Percentiles rank a stretch among this genome's conserved stretches.
phyloP scores from a whole-genome alignment of 2,797 vertebrate genomes.

The Muscicapa comitata region DNA sequence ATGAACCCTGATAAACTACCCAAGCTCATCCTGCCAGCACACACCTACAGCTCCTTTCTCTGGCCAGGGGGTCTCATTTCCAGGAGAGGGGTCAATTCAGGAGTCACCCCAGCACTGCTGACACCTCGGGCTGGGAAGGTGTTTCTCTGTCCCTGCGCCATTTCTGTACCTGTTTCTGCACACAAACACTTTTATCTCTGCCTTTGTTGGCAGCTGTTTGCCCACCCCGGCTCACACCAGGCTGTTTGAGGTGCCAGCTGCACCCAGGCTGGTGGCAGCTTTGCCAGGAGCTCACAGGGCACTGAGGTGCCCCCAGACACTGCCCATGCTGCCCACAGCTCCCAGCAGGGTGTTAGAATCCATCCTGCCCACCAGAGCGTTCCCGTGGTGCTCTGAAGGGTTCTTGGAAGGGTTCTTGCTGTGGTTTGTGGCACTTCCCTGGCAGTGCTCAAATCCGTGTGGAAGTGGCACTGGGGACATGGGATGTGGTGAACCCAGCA shows the following conservation, averaged over 20 bases:
- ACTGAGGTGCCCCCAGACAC: neutral
- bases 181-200: neutral
- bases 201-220: neutral
- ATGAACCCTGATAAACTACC: neutral
- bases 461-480: neutral
- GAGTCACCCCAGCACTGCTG: neutral
- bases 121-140: fast-evolving
- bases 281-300: neutral
- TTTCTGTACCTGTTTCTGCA: neutral
- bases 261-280: neutral
- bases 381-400: fast-evolving
- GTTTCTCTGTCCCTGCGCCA: neutral
- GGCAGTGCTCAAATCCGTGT: fast-evolving
- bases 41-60: neutral
- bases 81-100: neutral
- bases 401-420: neutral
- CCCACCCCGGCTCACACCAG: fast-evolving
- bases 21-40: neutral
- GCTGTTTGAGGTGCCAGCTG: fast-evolving
- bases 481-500: neutral
- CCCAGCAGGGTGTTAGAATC: fast-evolving
- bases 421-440: neutral
- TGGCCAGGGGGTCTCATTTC: neutral
- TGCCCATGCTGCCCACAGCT: fast-evolving
- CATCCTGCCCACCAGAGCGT: fast-evolving